phyloP scores from a whole-genome alignment of 2,888 invertebrate genomes.

The Cheilosia urbana region DNA sequence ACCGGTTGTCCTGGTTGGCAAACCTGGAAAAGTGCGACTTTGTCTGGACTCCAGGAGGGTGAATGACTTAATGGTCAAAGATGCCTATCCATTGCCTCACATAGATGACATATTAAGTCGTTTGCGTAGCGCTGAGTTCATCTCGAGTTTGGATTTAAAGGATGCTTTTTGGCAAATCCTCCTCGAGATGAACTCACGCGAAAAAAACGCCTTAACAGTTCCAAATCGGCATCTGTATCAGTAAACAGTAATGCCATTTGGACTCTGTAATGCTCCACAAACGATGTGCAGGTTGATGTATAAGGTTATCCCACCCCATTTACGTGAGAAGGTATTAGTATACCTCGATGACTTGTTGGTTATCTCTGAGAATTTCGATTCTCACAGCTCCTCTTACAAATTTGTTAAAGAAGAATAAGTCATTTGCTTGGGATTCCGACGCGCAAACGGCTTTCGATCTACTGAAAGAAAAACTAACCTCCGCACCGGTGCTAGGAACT shows the following conservation, averaged over 20 bases:
- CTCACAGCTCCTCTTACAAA: background rate
- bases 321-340: background rate
- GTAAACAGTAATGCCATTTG: too few species aligned
- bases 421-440: too few species aligned
- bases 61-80: background rate
- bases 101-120: too few species aligned
- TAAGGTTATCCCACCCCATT: background rate
- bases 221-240: too few species aligned
- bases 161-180: conserved; percentile 1
- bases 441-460: too few species aligned
- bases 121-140: background rate
- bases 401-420: too few species aligned
- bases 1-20: background rate
- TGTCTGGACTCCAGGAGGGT: background rate
- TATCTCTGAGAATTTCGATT: background rate
- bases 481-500: too few species aligned
- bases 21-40: background rate
- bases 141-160: conserved; percentile 4
- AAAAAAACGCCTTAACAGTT: background rate
- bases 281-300: background rate
- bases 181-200: background rate
- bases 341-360: background rate
- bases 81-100: background rate
- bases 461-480: too few species aligned
- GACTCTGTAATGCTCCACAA: too few species aligned